Percentiles rank a stretch among this genome's conserved stretches.
These are phyloP conservation scores for Chloropsis cyanopogon DNA, from an alignment of 2,113 vertebrate species.

Conservation along the genomic window DNA sequence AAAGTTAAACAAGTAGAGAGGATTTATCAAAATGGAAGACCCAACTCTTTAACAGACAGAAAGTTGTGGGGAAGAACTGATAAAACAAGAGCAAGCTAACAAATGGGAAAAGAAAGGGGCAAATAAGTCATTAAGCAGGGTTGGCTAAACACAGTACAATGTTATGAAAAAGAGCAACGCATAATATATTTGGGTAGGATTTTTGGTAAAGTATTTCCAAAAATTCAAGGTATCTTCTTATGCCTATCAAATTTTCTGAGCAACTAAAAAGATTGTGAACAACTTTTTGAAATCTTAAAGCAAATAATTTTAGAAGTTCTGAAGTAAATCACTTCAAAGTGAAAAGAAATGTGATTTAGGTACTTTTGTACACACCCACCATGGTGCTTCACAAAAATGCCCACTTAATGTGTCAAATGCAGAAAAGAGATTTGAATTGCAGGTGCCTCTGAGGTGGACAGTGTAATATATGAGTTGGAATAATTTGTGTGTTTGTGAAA, in stretches of 20 bases:
- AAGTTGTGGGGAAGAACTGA: neutral
- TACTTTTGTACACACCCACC: neutral
- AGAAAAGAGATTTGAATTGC: neutral
- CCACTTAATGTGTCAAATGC: neutral
- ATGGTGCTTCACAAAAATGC: neutral
- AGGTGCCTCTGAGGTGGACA: neutral
- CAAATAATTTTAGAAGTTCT: neutral
- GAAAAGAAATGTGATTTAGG: neutral
- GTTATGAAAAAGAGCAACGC: neutral
- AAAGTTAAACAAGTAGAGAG: neutral
- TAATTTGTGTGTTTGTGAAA: too few species aligned
- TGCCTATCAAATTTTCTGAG: neutral
- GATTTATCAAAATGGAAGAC: neutral
- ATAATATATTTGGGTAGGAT: neutral
- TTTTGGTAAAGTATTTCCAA: neutral
- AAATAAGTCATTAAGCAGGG: neutral
- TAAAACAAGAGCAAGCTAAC: neutral
- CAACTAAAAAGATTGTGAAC: neutral
- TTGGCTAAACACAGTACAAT: neutral
- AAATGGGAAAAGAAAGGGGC: neutral
- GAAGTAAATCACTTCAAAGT: neutral
- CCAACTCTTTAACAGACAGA: neutral
- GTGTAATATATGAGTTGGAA: too few species aligned
- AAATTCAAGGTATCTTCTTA: neutral
- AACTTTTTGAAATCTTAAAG: neutral